Evolutionary conservation across 2,113 vertebrate genomes (phyloP), one percentile per base, ranked within the genome.

Genomic region (Chrysemys picta): DNA sequence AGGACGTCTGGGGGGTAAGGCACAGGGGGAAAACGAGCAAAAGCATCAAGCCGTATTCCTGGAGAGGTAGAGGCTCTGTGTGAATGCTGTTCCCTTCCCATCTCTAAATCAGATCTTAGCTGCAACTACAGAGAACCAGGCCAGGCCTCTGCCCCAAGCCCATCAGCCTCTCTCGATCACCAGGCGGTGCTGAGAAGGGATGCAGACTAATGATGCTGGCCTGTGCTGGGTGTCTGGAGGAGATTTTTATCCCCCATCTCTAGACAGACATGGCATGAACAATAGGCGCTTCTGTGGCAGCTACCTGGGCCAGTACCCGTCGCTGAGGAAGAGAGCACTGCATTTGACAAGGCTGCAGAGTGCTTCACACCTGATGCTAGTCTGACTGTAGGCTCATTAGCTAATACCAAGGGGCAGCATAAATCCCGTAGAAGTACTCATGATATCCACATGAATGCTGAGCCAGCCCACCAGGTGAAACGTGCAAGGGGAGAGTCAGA

Each of bases 11-110:
- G 49, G 38, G 38, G 29, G 38, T 31, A 78, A 14, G 0, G 0
- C 57, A 50, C 1, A 2, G 31, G 1, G 69, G 14, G 0, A 19
- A 80, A 80, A 62, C 13, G 1, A 42, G 57, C 42, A 54, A 27
- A 52, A 12, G 82, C 3, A 2, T 1, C 0, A 29, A 3, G 25
- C 42, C 0, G 2, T 6, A n/a, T 0, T 1, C 9, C 2, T n/a
- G 53, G 38, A 47, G 8, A 8, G 4, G 45, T 13, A 38, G 72
- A 29, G 31, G 75, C 10, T 62, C 0, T 0, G 8, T 24, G 53
- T 6, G 0, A 0, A 1, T 6, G 3, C 1, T 2, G 38, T 10
- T 21, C 42, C 87, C 35, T 14, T 7, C 5, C 29, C 80, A 53
- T 7, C 80, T 53, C 50, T 22, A n/a, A 35, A 31, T 50, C 49